These are phyloP conservation scores for Drosophila kurseongensis DNA, from an alignment of 1,140 invertebrate genomes.

Conservation along the genomic window DNA sequence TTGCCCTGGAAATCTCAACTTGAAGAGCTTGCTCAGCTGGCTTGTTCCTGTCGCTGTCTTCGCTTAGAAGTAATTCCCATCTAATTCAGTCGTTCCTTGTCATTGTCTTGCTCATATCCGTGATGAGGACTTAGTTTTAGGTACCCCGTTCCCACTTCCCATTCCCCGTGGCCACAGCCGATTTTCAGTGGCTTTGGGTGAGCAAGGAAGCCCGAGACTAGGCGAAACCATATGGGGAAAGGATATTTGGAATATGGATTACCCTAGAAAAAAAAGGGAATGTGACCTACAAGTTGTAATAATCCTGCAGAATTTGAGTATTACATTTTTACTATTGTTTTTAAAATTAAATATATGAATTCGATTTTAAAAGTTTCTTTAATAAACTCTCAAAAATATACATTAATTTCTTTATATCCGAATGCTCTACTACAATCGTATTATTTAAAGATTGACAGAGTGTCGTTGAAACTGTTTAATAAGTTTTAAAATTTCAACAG, in stretches of 20 bases:
- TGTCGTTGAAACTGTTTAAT: too few relatives aligned
- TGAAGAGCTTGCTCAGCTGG: conserved; percentile 16
- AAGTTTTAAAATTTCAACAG: too few relatives aligned
- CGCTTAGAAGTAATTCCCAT: conserved; percentile 49
- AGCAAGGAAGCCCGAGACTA: background rate
- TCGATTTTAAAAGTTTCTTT: too few relatives aligned
- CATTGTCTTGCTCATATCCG: conserved; percentile 62
- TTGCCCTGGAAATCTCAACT: conserved; percentile 25
- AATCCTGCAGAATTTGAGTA: too few relatives aligned
- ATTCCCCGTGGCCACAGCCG: conserved; percentile 10
- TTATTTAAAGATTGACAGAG: too few relatives aligned
- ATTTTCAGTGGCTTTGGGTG: conserved; percentile 37
- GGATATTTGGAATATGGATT: background rate
- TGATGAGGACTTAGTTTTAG: conserved; percentile 59
- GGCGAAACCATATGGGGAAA: background rate
- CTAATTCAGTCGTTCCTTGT: conserved; percentile 50
- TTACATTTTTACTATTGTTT: too few relatives aligned
- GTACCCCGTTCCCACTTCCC: conserved; percentile 1
- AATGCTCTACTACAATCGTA: too few relatives aligned
- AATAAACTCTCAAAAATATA: too few relatives aligned
- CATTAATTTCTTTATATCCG: too few relatives aligned
- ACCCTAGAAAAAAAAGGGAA: background rate
- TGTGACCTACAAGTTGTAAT: too few relatives aligned
- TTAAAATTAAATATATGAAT: too few relatives aligned
- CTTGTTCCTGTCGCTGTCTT: conserved; percentile 18